Conservation (phyloP, 2,113 vertebrate genomes). For the Abramis brama region DNA sequence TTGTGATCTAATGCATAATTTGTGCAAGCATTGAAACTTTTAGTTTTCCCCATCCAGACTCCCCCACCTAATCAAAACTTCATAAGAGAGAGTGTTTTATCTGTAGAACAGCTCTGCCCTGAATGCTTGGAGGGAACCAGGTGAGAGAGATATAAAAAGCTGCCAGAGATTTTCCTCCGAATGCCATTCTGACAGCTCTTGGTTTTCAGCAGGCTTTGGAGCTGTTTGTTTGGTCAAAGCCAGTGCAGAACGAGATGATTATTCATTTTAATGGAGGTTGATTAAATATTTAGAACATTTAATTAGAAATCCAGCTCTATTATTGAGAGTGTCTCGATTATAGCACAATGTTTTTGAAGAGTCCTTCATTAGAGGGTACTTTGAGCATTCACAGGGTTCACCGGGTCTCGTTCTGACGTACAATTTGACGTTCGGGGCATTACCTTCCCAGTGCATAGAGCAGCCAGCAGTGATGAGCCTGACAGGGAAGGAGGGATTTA, state of each 20-base stretch:
- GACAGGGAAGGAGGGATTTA: constrained; percentile 41
- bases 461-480: constrained; percentile 13
- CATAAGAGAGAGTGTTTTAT: constrained; percentile 8
- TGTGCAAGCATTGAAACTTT: neutral
- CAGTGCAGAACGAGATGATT: neutral
- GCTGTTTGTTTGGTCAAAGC: constrained; percentile 22
- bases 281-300: constrained; percentile 42
- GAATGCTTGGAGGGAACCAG: constrained; percentile 16
- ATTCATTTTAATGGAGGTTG: constrained; percentile 16
- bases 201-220: neutral
- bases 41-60: neutral
- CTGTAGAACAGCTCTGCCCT: neutral
- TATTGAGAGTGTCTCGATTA: constrained; percentile 18
- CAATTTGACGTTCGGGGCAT: neutral
- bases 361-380: constrained; percentile 37
- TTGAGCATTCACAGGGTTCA: constrained; percentile 17
- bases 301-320: constrained; percentile 31
- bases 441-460: neutral
- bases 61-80: neutral
- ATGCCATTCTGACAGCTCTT: neutral
- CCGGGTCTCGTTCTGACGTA: constrained; percentile 4
- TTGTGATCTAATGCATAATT: constrained; percentile 27
- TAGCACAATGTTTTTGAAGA: constrained; percentile 40
- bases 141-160: constrained; percentile 28
- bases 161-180: neutral